A percentile compares a stretch with the other conserved stretches of the same genome.
Evolutionary conservation across 2,797 vertebrate species (phyloP).

Genomic region (Alcedo atthis): DNA sequence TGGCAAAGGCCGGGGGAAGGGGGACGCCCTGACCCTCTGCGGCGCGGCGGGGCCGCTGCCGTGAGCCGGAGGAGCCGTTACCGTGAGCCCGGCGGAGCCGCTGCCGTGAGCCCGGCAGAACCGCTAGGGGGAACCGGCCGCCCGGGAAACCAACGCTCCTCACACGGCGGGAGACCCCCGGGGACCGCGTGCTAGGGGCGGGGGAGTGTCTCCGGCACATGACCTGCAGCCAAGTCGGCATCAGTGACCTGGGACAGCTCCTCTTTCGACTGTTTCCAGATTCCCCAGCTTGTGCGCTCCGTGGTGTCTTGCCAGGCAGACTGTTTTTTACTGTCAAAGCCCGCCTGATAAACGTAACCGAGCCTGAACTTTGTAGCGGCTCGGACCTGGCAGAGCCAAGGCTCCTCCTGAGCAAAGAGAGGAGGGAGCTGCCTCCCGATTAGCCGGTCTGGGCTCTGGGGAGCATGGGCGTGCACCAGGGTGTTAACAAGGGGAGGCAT

Average conservation of each 20-base stretch:
- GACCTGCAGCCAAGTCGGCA: too few species aligned
- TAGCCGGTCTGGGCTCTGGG: background rate
- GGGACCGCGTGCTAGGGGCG: too few species aligned
- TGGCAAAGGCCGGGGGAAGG: too few species aligned
- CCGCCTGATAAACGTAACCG: rapidly evolving
- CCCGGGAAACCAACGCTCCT: background rate
- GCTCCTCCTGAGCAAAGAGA: background rate
- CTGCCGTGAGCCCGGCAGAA: background rate
- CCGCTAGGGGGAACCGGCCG: conserved; percentile 48
- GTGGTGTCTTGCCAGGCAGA: background rate
- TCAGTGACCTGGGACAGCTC: background rate
- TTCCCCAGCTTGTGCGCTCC: rapidly evolving
- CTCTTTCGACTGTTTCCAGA: background rate
- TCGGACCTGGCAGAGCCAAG: background rate
- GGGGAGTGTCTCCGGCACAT: rapidly evolving
- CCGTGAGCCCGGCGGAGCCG: background rate
- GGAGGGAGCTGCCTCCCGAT: background rate
- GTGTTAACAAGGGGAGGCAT: background rate
- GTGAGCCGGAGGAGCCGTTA: too few species aligned
- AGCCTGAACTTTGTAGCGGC: rapidly evolving
- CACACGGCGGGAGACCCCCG: rapidly evolving
- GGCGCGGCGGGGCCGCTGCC: background rate
- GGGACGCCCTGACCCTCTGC: too few species aligned
- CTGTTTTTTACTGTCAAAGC: background rate
- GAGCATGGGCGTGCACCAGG: background rate